Percentiles rank a stretch among this genome's conserved stretches.
phyloP scores from a whole-genome alignment of 2,113 vertebrate species.

The Hemicordylus capensis region DNA sequence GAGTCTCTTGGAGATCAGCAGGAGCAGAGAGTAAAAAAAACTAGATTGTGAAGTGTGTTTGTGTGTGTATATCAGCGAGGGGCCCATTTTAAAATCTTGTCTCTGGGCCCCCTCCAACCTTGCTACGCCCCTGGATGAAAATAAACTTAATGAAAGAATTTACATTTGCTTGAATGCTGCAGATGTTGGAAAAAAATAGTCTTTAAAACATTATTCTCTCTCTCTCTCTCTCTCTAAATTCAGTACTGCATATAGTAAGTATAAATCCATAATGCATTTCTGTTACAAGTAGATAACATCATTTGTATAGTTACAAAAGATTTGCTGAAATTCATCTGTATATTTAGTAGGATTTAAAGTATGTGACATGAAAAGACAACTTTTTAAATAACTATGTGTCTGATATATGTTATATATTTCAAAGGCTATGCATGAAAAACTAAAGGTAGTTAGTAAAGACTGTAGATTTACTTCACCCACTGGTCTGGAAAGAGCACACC shows the following conservation, averaged over 20 bases:
- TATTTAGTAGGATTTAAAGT: neutral
- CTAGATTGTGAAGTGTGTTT: too few species aligned
- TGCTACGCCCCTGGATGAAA: too few species aligned
- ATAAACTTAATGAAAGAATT: neutral
- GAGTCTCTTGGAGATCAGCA: too few species aligned
- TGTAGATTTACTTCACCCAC: slow-evolving; percentile 38
- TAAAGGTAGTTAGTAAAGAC: slow-evolving; percentile 10
- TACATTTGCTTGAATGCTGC: neutral
- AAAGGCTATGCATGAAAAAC: slow-evolving; percentile 12
- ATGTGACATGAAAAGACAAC: neutral
- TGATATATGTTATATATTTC: slow-evolving; percentile 12
- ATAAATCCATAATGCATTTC: neutral
- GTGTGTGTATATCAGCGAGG: too few species aligned
- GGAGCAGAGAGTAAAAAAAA: too few species aligned
- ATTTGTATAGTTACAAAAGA: neutral
- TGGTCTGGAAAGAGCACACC: slow-evolving; percentile 37
- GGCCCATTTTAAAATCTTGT: too few species aligned
- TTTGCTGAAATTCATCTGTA: neutral
- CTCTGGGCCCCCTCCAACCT: too few species aligned
- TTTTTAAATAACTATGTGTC: neutral
- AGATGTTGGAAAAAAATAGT: neutral
- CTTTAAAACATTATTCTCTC: too few species aligned
- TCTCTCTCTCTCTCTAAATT: neutral
- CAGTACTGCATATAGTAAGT: neutral
- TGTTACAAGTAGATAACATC: neutral